A percentile compares a stretch with the other conserved stretches of the same genome.
These are phyloP conservation scores for Amphiprion percula DNA, from an alignment of 2,113 vertebrate species.

Conservation along the genomic window DNA sequence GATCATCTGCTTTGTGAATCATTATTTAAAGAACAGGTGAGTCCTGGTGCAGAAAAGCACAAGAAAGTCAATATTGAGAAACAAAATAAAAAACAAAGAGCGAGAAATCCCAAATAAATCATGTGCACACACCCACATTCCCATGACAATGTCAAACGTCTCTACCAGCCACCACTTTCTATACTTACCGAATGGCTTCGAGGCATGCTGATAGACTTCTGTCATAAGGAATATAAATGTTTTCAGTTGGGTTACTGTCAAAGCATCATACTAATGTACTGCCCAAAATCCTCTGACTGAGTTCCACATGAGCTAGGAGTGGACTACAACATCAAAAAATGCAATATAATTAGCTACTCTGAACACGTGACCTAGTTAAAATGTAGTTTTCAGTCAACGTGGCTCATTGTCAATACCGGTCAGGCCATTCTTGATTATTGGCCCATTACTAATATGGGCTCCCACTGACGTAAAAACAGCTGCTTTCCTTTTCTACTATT, in stretches of 20 bases:
- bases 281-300: background rate
- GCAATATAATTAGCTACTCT: background rate
- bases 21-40: background rate
- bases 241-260: slow-evolving; percentile 12
- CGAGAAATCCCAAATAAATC: slow-evolving; percentile 25
- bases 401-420: background rate
- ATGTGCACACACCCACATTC: slow-evolving; percentile 23
- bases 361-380: background rate
- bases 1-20: background rate
- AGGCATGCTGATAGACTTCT: slow-evolving; percentile 70
- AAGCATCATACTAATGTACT: accelerated
- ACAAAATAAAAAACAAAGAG: background rate
- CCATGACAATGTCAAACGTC: background rate
- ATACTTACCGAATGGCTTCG: slow-evolving; percentile 72
- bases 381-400: background rate
- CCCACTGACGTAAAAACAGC: background rate
- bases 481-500: background rate
- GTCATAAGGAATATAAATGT: slow-evolving; percentile 57
- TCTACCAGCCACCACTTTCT: slow-evolving; percentile 29
- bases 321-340: background rate
- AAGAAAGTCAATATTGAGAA: slow-evolving; percentile 8
- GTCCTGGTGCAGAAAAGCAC: background rate
- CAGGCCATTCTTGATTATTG: slow-evolving; percentile 25
- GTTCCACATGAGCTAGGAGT: background rate
- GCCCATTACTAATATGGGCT: slow-evolving; percentile 34